phyloP scores from a whole-genome alignment of 2,888 invertebrate genomes.

The Plagiodera versicolora region DNA sequence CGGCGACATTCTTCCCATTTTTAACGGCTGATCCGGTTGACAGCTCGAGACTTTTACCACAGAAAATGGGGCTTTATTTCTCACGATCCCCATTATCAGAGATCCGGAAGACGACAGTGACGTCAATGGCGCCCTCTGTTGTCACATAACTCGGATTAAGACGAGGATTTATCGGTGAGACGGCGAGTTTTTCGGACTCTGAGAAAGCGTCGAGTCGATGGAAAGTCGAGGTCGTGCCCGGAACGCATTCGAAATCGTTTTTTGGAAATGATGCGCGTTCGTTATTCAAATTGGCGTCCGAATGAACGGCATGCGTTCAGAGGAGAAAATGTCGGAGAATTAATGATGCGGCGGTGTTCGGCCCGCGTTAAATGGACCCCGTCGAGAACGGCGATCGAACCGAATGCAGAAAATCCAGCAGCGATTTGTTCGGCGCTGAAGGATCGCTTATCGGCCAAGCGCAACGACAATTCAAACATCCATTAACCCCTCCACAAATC shows the following conservation, averaged over 20 bases:
- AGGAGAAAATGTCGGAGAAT: conserved; percentile 5
- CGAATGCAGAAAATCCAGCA: background rate
- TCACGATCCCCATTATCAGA: conserved; percentile 24
- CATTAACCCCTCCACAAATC: too few relatives aligned
- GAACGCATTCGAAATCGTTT: too few relatives aligned
- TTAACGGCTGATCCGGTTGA: conserved; percentile 8
- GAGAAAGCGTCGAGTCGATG: too few relatives aligned
- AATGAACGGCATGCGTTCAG: conserved; percentile 6
- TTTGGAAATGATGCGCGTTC: background rate
- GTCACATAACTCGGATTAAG: conserved; percentile 29
- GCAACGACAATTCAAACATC: too few relatives aligned
- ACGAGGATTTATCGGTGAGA: conserved; percentile 21
- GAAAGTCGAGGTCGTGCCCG: too few relatives aligned
- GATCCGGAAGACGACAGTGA: conserved; percentile 20
- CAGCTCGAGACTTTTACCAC: conserved; percentile 6
- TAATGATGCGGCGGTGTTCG: background rate
- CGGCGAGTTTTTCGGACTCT: background rate
- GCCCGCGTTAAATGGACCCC: background rate
- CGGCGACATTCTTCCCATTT: conserved; percentile 7
- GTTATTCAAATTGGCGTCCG: conserved; percentile 10
- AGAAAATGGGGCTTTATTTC: conserved; percentile 24
- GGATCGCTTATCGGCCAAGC: too few relatives aligned
- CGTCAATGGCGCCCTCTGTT: conserved; percentile 17
- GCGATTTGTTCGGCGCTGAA: too few relatives aligned
- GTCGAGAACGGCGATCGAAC: background rate